phyloP scores from a whole-genome alignment of 2,888 invertebrate species.

The Lysandra bellargus region DNA sequence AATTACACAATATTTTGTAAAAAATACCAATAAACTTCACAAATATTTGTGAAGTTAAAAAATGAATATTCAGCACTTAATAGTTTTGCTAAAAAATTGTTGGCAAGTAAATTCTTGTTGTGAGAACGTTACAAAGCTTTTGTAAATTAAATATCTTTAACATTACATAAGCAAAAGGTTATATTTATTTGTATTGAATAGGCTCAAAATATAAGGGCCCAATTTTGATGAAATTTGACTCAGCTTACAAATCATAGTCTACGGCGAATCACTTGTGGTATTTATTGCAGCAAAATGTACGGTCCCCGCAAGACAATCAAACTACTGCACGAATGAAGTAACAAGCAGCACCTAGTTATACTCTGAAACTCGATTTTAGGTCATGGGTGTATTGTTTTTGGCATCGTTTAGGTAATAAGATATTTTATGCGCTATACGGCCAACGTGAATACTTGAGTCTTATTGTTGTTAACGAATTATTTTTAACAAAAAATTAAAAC shows the following conservation, averaged over 20 bases:
- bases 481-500: too few species aligned
- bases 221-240: too few species aligned
- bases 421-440: not conserved
- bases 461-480: not conserved
- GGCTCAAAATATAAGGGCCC: too few species aligned
- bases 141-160: too few species aligned
- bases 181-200: too few species aligned
- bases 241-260: too few species aligned
- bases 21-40: not conserved
- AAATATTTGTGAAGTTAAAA: not conserved
- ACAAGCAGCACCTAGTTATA: not conserved
- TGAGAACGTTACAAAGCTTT: not conserved
- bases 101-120: not conserved
- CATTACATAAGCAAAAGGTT: too few species aligned
- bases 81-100: not conserved
- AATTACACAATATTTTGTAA: too few species aligned
- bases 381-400: slow-evolving; percentile 18
- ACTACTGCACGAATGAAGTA: not conserved
- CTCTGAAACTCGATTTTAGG: not conserved
- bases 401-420: slow-evolving; percentile 2
- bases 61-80: not conserved
- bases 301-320: too few species aligned
- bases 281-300: too few species aligned
- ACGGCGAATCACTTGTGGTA: too few species aligned
- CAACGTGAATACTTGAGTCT: not conserved